Conservation (phyloP, 2,113 vertebrate genomes). For the Electrona antarctica region DNA sequence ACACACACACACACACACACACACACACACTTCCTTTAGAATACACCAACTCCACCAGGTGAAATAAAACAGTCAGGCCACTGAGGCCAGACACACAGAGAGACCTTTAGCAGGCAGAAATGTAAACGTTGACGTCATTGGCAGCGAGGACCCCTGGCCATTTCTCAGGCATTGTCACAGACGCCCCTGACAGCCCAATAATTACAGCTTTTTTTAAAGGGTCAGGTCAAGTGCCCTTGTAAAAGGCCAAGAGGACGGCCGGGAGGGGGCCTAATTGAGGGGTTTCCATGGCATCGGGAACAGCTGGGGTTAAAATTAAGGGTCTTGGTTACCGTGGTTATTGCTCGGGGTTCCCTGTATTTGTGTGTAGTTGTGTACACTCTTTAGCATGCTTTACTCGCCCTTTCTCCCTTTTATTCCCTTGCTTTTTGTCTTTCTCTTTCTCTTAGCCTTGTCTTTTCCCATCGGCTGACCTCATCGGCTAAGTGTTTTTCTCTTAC, state of each 20-base stretch:
- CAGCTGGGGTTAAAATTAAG: conserved; percentile 71
- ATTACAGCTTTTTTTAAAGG: conserved; percentile 53
- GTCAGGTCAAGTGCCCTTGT: conserved; percentile 61
- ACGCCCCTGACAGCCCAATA: conserved; percentile 39
- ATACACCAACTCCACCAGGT: neutral
- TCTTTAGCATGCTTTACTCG: conserved; percentile 51
- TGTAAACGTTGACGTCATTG: conserved; percentile 34
- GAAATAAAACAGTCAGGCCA: neutral
- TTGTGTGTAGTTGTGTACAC: conserved; percentile 71
- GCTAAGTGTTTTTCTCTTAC: conserved; percentile 51
- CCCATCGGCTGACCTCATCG: conserved; percentile 63
- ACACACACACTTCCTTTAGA: too few relatives aligned
- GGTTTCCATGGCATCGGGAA: conserved; percentile 67
- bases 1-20: too few relatives aligned
- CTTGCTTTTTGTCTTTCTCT: conserved; percentile 50
- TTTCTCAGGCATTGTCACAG: conserved; percentile 25
- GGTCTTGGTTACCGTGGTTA: conserved; percentile 54
- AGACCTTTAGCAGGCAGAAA: conserved; percentile 23
- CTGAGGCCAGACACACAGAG: too few relatives aligned
- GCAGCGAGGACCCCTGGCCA: neutral
- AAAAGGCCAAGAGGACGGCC: conserved; percentile 47
- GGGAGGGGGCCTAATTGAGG: conserved; percentile 57
- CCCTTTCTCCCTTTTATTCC: conserved; percentile 22
- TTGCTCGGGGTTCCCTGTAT: conserved; percentile 45
- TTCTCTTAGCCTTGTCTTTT: conserved; percentile 38